These are phyloP conservation scores for Tychaedon coryphoeus DNA, from an alignment of 2,113 vertebrate species.

Conservation along the genomic window DNA sequence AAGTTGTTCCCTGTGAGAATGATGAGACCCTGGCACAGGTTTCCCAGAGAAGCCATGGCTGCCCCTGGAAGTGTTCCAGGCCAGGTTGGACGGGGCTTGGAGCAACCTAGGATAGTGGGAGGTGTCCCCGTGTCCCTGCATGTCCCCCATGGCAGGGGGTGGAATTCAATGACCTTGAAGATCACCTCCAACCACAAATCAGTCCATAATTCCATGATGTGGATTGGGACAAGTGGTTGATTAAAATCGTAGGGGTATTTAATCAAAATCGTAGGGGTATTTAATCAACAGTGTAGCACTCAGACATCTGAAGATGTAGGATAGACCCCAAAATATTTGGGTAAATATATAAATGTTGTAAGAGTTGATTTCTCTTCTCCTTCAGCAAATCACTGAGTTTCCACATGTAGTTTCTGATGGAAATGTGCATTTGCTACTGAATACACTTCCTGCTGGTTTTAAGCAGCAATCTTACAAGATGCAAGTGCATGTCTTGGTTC, in stretches of 20 bases:
- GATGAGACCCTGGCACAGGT: too few species aligned
- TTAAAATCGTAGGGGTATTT: fast-evolving
- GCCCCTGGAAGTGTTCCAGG: background rate
- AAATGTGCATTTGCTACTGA: fast-evolving
- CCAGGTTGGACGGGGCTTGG: background rate
- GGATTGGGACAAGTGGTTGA: background rate
- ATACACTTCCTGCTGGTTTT: background rate
- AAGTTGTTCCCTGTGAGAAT: background rate
- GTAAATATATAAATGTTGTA: background rate
- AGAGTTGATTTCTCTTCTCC: background rate
- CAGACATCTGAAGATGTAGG: fast-evolving
- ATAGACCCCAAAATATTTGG: too few species aligned
- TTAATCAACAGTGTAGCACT: too few species aligned
- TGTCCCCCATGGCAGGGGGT: background rate
- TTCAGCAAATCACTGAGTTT: background rate
- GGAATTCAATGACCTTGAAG: background rate
- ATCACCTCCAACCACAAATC: background rate
- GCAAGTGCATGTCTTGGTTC: background rate
- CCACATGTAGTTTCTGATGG: fast-evolving
- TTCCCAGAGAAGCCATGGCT: background rate
- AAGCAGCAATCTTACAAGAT: background rate
- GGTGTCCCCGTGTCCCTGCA: background rate
- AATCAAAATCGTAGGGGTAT: fast-evolving
- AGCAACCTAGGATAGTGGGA: background rate
- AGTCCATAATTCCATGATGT: fast-evolving